Evolutionary conservation across 2,797 vertebrate species (phyloP).

Genomic region (Manis pentadactyla): DNA sequence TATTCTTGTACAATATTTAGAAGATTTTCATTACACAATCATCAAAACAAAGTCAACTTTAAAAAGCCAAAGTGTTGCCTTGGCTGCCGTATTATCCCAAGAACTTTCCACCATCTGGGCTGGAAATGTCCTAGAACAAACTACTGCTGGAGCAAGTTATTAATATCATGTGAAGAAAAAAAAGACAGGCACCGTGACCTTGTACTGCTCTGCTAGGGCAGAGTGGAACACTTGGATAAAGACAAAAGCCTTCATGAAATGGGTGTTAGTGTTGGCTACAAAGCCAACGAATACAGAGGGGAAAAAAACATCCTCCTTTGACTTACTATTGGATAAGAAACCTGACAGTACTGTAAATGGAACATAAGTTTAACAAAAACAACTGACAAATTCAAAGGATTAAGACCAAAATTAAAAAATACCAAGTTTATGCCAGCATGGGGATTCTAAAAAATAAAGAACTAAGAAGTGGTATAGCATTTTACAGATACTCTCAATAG

Average conservation of each 20-base stretch:
- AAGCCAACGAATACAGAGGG: conserved; percentile 48
- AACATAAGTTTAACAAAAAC: conserved; percentile 73
- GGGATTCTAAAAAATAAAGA: conserved; percentile 45
- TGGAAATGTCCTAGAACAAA: conserved; percentile 79
- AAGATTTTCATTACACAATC: conserved; percentile 77
- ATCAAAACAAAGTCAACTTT: conserved; percentile 79
- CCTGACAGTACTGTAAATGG: conserved; percentile 46
- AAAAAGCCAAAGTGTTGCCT: conserved; percentile 66
- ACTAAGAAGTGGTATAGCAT: background rate
- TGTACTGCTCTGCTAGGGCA: conserved; percentile 27
- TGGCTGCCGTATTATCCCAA: conserved; percentile 70
- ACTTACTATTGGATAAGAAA: conserved; percentile 65
- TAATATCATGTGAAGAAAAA: conserved; percentile 75
- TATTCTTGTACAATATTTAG: conserved; percentile 74
- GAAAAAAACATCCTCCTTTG: conserved; percentile 71
- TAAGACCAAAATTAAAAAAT: conserved; percentile 49
- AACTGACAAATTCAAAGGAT: conserved; percentile 69
- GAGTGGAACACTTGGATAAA: conserved; percentile 77
- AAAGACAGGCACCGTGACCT: conserved; percentile 65
- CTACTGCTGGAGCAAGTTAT: conserved; percentile 78
- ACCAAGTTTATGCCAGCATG: conserved; percentile 15
- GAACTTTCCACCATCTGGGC: conserved; percentile 81
- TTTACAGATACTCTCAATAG: background rate
- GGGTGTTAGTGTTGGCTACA: conserved; percentile 80
- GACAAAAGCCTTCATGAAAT: conserved; percentile 77